Percentiles rank a stretch among this genome's conserved stretches.
phyloP scores from a whole-genome alignment of 2,113 vertebrate species.

The Hypocryptadius cinnamomeus region DNA sequence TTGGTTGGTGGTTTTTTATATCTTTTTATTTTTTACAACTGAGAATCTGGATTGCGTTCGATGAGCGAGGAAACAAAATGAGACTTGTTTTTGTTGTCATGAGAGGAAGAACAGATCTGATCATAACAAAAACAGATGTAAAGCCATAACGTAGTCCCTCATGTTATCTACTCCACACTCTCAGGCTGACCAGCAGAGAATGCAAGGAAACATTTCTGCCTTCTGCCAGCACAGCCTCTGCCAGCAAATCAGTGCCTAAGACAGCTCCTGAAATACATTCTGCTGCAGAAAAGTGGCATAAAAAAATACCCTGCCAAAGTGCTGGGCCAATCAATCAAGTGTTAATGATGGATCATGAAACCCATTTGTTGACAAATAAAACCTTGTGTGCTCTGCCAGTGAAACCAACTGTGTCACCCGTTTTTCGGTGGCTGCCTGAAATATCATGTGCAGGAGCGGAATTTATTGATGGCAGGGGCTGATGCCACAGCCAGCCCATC shows the following conservation, averaged over 20 bases:
- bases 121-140: conserved; percentile 53
- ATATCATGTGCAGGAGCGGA: neutral
- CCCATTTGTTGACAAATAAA: conserved; percentile 71
- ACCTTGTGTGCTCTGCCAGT: conserved; percentile 36
- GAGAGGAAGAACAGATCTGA: conserved; percentile 22
- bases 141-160: conserved; percentile 5
- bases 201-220: neutral
- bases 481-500: neutral
- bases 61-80: neutral
- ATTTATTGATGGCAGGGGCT: conserved; percentile 33
- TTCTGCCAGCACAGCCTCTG: conserved; percentile 17
- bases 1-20: neutral
- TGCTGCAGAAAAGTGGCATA: neutral
- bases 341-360: conserved; percentile 65
- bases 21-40: neutral
- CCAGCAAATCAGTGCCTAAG: neutral
- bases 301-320: conserved; percentile 13
- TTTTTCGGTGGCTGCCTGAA: conserved; percentile 32
- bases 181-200: conserved; percentile 4
- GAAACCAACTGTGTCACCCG: conserved; percentile 42
- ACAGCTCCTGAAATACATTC: conserved; percentile 38
- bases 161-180: neutral
- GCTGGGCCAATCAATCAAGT: conserved; percentile 61
- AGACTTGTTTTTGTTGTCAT: conserved; percentile 18
- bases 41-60: neutral